Conservation (phyloP, 1,140 invertebrate species). For the Papilio helenus region DNA sequence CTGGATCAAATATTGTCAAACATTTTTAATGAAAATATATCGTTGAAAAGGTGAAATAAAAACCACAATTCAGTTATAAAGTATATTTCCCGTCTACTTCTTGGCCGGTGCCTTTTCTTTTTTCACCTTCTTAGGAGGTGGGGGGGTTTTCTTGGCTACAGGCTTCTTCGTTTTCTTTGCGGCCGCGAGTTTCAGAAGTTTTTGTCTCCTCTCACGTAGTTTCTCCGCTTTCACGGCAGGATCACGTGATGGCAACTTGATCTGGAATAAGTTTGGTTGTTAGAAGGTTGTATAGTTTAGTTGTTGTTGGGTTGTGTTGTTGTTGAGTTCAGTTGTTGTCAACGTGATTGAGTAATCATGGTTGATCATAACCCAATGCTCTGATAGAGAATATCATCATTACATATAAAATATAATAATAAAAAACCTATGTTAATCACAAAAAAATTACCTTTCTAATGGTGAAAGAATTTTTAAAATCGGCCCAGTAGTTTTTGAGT, state of each 20-base stretch:
- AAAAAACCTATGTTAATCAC: too few species aligned
- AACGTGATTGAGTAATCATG: constrained; percentile 79
- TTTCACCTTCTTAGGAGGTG: constrained; percentile 64
- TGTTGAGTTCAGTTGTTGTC: constrained; percentile 64
- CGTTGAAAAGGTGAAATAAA: background rate
- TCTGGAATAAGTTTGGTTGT: constrained; percentile 68
- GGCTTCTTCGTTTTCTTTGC: constrained; percentile 83
- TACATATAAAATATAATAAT: too few species aligned
- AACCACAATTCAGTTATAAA: constrained; percentile 25
- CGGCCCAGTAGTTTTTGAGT: too few species aligned
- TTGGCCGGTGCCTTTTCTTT: constrained; percentile 51
- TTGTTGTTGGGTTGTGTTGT: background rate
- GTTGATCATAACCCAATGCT: constrained; percentile 24
- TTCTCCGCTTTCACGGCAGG: constrained; percentile 82
- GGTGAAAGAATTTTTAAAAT: too few species aligned
- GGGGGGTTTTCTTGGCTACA: constrained; percentile 72
- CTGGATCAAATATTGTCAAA: too few species aligned
- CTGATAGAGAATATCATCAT: too few species aligned
- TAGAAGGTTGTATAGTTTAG: background rate
- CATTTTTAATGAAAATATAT: too few species aligned
- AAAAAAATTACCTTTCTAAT: too few species aligned
- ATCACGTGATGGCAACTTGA: constrained; percentile 79
- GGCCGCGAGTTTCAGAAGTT: constrained; percentile 81
- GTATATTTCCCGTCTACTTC: constrained; percentile 46
- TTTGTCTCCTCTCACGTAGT: constrained; percentile 80